Base-by-base conservation (phyloP, 2,113 vertebrate genomes). In the Pristiophorus japonicus region DNA sequence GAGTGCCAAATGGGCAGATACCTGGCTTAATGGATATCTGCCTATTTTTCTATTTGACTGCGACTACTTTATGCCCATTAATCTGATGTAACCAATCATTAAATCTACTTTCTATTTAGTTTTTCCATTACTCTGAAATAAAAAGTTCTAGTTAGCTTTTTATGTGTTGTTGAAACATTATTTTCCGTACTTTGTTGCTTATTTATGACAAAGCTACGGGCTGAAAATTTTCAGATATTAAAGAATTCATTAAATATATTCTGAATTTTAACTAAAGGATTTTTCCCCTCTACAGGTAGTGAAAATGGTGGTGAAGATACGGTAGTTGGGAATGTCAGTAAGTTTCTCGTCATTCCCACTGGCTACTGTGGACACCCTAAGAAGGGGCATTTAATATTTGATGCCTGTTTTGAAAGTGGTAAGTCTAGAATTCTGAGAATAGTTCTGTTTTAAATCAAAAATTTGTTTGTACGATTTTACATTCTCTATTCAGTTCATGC, bases 391-490 rank as follows among this genome's bases (percentile, higher is more conserved):
- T 98, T 99, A 96, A 96, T 98, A 94, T 99, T 99, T 97, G 99
- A 99, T 96, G 99, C 99, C 96, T 99, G 98, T 96, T 99, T 99
- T 97, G 99, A 99, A 97, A 99, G 99, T 94, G 99, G 99, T 99
- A 96, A 99, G 99, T 98, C 0, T 59, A 14, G 51, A 73, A 63
- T 65, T 65, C 34, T 91, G 88, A 62, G 63, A 94, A 27, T 67
- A 45, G 10, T 94, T 67, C 10, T 45, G 7, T 2, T 93, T 42
- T 63, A 66, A 94, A 94, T 70, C 66, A 24, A 94, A 38, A 92
- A 4, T 5, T 27, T 70, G 42, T 5, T 27, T 70, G 42, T 67
- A 47, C 45, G 12, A 70, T 30, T 67, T 70, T 67, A 30, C 6
- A 45, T 51, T 51, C 45, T 30, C 3, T 70, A 34, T 47, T 63